Evolutionary conservation across 1,140 invertebrate genomes (phyloP).

Genomic region (Leptinotarsa texana): DNA sequence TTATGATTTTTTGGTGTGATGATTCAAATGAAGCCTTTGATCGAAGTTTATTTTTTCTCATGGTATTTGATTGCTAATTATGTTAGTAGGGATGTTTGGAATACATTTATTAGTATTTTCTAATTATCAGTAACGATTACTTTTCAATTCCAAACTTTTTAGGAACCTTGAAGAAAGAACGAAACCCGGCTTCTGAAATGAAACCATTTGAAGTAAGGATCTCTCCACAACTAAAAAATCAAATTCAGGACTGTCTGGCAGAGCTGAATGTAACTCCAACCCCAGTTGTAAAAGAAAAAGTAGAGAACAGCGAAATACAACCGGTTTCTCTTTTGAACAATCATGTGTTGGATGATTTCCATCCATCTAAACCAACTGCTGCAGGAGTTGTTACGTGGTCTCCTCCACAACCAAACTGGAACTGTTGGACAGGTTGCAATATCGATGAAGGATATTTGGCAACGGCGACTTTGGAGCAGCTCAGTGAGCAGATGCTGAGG

Average conservation of each 20-base stretch:
- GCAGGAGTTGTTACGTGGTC: slow-evolving; percentile 91
- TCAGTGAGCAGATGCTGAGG: slow-evolving; percentile 77
- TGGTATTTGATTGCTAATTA: too few species aligned
- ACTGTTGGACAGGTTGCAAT: slow-evolving; percentile 92
- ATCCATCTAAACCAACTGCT: slow-evolving; percentile 59
- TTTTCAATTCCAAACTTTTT: slow-evolving; percentile 57
- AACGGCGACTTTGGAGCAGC: slow-evolving; percentile 72
- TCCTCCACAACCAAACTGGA: slow-evolving; percentile 94
- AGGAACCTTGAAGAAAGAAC: slow-evolving; percentile 68
- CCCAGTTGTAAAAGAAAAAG: slow-evolving; percentile 17
- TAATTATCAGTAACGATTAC: too few species aligned
- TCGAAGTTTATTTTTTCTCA: too few species aligned
- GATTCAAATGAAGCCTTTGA: too few species aligned
- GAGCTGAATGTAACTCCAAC: slow-evolving; percentile 65
- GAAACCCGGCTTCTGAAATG: slow-evolving; percentile 69
- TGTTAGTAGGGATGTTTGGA: too few species aligned
- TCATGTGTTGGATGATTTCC: slow-evolving; percentile 68
- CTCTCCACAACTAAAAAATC: slow-evolving; percentile 66
- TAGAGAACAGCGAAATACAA: slow-evolving; percentile 33
- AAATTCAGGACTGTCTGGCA: slow-evolving; percentile 69
- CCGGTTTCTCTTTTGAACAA: slow-evolving; percentile 63
- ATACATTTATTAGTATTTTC: too few species aligned
- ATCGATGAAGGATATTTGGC: slow-evolving; percentile 89
- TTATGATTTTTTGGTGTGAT: too few species aligned
- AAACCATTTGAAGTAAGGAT: slow-evolving; percentile 80